Evolutionary conservation across 2,797 vertebrate genomes (phyloP).

Genomic region (Psittacula derbiana): DNA sequence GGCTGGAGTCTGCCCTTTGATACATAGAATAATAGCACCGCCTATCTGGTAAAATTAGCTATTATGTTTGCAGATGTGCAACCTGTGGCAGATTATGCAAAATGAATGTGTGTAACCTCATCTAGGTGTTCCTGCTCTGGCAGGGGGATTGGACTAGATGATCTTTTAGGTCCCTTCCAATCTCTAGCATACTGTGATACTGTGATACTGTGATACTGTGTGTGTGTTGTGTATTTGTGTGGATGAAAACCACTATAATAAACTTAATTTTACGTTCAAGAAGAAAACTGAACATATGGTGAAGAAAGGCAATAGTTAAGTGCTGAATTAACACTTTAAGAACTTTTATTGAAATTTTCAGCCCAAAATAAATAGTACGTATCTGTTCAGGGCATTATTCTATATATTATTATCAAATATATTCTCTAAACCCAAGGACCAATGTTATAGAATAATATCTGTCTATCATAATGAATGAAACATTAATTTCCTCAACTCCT

Average conservation of each 20-base stretch:
- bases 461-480: neutral
- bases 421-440: neutral
- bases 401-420: neutral
- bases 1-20: neutral
- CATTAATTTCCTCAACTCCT: constrained; percentile 12
- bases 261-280: neutral
- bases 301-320: neutral
- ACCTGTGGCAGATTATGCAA: neutral
- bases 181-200: too few species aligned
- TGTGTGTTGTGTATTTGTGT: neutral
- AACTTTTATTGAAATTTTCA: neutral
- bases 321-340: neutral
- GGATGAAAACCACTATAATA: neutral
- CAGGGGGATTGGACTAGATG: too few species aligned
- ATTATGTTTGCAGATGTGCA: neutral
- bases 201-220: too few species aligned
- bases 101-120: neutral
- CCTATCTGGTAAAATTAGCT: constrained; percentile 34
- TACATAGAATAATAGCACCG: constrained; percentile 61
- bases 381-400: neutral
- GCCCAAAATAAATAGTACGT: neutral
- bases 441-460: neutral
- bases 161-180: too few species aligned
- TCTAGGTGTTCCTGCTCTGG: too few species aligned
- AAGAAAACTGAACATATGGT: neutral